Evolutionary conservation across 2,888 invertebrate genomes (phyloP), one percentile per base, ranked within the genome.

Genomic region (Megalurothrips usitatus): DNA sequence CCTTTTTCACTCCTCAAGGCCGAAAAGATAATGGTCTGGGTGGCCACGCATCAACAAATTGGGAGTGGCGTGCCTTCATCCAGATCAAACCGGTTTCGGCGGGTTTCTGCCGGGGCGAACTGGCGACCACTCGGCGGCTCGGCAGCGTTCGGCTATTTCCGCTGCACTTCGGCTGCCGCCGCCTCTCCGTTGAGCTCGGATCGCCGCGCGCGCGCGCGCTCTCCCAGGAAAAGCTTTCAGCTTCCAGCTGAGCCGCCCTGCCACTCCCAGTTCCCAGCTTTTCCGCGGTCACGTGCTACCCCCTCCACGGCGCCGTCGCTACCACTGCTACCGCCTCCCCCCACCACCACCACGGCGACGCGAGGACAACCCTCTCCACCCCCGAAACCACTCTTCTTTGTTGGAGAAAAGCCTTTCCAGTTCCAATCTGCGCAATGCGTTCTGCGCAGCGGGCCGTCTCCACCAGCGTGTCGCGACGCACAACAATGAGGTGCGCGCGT

Each of bases 21-120:
- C 6, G 34, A 43, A 43, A 43, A 43, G 34, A 43, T 43, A 43
- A 43, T 43, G 6, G 34, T n/a, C 34, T 43, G 34, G 34, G 34
- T 43, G 34, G 34, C 6, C 34, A 43, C 34, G 34, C 34, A 43
- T 43, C 34, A 43, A 43, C 34, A 43, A 43, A 17, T 1, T 58
- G 12, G 17, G 58, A 58, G 58, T 19, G 58, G 58, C 58, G 6
- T 58, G 58, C 58, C 14, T 58, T 19, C 68, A 26, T 26, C 68
- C 23, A 26, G 68, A 26, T 75, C 10, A 75, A 75, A 75, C 68
- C 68, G 68, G 68, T 75, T 75, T 75, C 68, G 26, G 68, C 6
- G 68, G 68, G 68, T 75, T 75, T 75, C 23, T 75, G 26, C 68
- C 68, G 68, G 34, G 34, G 34, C 34, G 6, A 43, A 43, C 34